These are phyloP conservation scores for Micromys minutus DNA, from an alignment of 2,113 vertebrate species.

Conservation along the genomic window DNA sequence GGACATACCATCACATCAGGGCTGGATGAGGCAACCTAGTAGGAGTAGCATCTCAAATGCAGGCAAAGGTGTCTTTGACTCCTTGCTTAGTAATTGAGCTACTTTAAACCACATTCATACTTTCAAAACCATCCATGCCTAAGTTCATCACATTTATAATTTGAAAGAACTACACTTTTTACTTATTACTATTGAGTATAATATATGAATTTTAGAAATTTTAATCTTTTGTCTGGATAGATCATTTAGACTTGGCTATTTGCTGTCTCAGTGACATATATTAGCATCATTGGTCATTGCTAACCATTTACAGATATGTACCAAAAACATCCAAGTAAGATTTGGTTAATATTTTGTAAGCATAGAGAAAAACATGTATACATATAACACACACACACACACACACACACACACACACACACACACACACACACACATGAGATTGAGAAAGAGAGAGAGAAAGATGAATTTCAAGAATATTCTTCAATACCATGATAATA, in stretches of 20 bases:
- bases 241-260: background rate
- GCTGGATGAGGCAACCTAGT: background rate
- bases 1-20: background rate
- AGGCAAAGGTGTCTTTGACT: background rate
- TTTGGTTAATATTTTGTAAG: constrained; percentile 23
- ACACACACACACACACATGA: background rate
- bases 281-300: background rate
- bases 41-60: background rate
- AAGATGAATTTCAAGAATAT: constrained; percentile 52
- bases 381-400: no score
- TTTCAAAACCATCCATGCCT: background rate
- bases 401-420: background rate
- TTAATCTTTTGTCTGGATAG: constrained; percentile 33
- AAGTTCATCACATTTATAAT: background rate
- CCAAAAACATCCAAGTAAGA: background rate
- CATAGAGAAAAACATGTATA: background rate
- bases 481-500: constrained; percentile 36
- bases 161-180: constrained; percentile 35
- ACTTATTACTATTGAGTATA: background rate
- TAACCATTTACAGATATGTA: constrained; percentile 28
- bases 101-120: constrained; percentile 5
- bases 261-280: background rate
- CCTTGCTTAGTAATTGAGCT: constrained; percentile 5
- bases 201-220: constrained; percentile 22
- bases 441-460: background rate